phyloP scores from a whole-genome alignment of 2,888 invertebrate species.

The Tenthredo mesomela region DNA sequence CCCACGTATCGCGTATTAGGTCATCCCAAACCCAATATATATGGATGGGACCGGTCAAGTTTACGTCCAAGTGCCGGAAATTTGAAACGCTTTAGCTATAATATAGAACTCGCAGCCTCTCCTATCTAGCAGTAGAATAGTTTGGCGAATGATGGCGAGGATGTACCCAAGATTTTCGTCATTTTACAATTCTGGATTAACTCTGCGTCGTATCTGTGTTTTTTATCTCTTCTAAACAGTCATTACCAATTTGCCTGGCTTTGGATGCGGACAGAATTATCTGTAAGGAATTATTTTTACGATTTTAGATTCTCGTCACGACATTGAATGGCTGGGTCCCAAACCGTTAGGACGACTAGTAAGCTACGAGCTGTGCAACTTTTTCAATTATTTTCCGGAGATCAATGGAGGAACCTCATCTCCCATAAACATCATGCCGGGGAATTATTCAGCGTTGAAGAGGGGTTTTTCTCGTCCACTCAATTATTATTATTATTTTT shows the following conservation, averaged over 20 bases:
- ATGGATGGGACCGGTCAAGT: constrained; percentile 49
- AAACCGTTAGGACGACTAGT: not conserved
- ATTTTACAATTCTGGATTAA: not conserved
- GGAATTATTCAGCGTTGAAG: constrained; percentile 63
- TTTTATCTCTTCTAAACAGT: not conserved
- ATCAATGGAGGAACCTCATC: constrained; percentile 59
- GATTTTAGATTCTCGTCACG: constrained; percentile 1
- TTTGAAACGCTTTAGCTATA: constrained; percentile 60
- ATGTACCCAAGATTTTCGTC: not conserved
- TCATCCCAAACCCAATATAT: constrained; percentile 50
- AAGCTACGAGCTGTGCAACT: constrained; percentile 58
- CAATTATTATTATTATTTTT: not conserved
- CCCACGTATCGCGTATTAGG: constrained; percentile 50
- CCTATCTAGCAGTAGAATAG: not conserved
- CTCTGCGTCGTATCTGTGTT: not conserved
- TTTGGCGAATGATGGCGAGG: not conserved
- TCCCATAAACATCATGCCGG: constrained; percentile 60
- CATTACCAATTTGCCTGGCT: not conserved
- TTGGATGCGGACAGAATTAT: not conserved
- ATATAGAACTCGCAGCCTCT: constrained; percentile 13
- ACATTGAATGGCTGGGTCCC: not conserved
- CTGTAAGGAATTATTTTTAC: not conserved
- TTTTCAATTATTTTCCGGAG: constrained; percentile 68
- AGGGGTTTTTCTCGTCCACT: constrained; percentile 19
- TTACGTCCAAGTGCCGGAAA: constrained; percentile 60